phyloP scores from a whole-genome alignment of 2,113 vertebrate genomes.

The Chunga burmeisteri region DNA sequence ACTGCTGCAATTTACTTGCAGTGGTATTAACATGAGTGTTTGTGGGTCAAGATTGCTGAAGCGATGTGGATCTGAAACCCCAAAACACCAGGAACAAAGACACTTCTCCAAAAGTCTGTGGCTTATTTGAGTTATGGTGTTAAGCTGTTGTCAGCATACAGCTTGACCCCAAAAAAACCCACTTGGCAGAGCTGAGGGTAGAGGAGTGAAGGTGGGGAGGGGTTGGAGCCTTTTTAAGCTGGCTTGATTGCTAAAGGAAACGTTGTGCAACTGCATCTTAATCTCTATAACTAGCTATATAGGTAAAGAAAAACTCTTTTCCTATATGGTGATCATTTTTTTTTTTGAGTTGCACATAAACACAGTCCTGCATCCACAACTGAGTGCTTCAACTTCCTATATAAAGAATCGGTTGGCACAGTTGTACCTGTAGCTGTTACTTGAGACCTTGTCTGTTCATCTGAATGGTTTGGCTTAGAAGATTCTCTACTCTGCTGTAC shows the following conservation, averaged over 20 bases:
- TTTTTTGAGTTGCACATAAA: neutral
- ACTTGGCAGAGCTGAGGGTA: neutral
- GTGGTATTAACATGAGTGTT: neutral
- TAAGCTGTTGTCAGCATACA: neutral
- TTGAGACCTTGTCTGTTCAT: neutral
- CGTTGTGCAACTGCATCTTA: neutral
- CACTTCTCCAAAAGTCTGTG: neutral
- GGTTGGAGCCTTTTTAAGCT: neutral
- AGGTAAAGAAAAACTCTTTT: neutral
- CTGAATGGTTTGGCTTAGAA: neutral
- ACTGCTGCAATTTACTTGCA: neutral
- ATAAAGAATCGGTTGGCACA: neutral
- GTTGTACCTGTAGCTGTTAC: neutral
- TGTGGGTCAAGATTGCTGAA: neutral
- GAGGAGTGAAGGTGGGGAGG: neutral
- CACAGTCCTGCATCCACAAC: neutral
- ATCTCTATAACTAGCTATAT: neutral
- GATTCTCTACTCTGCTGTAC: neutral
- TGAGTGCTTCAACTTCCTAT: neutral
- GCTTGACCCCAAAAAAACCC: neutral
- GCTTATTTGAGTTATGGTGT: neutral
- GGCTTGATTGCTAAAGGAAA: neutral
- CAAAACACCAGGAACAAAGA: neutral
- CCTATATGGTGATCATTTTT: neutral
- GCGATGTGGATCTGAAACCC: neutral